A percentile compares a stretch with the other conserved stretches of the same genome.
phyloP scores from a whole-genome alignment of 2,888 invertebrate genomes.

The Mimachlamys varia region DNA sequence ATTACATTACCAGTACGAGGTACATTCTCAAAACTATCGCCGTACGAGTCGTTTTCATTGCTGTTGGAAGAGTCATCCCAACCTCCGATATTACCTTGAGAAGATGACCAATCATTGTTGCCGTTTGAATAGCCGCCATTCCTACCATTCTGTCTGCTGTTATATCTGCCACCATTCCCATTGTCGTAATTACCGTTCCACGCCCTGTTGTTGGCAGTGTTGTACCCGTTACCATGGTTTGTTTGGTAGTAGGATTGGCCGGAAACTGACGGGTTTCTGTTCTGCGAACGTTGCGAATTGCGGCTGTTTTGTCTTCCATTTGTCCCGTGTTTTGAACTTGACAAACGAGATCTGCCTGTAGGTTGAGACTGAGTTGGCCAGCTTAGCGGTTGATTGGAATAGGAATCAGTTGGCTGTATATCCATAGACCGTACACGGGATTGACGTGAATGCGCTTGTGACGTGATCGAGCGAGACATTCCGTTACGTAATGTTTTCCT shows the following conservation, averaged over 20 bases:
- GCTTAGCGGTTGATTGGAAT: not conserved
- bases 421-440: not conserved
- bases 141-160: not conserved
- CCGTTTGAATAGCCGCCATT: not conserved
- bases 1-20: too few species aligned
- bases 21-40: too few species aligned
- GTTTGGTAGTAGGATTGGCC: not conserved
- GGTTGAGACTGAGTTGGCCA: not conserved
- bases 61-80: too few species aligned
- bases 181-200: not conserved
- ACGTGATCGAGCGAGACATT: not conserved
- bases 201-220: not conserved
- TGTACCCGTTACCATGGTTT: not conserved
- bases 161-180: not conserved
- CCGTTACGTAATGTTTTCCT: not conserved
- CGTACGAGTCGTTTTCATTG: too few species aligned
- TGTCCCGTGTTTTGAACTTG: not conserved
- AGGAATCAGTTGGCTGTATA: not conserved
- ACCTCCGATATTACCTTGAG: too few species aligned
- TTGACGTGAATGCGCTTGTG: not conserved
- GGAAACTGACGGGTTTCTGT: not conserved
- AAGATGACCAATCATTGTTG: too few species aligned
- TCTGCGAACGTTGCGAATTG: not conserved
- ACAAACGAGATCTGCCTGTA: not conserved
- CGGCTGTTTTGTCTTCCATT: not conserved